Conservation (phyloP, 2,888 invertebrate genomes). For the Synergus japonicus region DNA sequence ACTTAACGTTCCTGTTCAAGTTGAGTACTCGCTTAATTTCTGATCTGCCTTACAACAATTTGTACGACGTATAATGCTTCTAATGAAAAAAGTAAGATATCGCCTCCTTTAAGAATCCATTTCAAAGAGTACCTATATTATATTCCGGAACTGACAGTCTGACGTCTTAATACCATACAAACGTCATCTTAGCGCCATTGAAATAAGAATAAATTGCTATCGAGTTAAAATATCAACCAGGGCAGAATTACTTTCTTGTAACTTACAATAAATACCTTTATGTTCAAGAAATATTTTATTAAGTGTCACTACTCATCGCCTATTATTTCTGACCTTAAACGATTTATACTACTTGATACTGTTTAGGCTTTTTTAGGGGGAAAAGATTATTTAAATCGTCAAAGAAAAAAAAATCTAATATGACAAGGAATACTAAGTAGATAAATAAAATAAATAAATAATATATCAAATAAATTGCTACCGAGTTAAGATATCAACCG, state of each 20-base stretch:
- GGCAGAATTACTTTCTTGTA: background rate
- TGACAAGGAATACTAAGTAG: no score
- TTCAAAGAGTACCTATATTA: slow-evolving; percentile 10
- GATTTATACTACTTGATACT: no score
- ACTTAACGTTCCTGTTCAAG: slow-evolving; percentile 46
- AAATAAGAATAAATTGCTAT: slow-evolving; percentile 16
- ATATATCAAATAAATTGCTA: background rate
- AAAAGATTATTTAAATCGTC: no score
- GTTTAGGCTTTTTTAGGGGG: no score
- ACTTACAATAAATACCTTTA: background rate
- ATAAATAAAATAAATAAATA: background rate
- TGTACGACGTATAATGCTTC: slow-evolving; percentile 1
- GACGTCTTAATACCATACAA: slow-evolving; percentile 35
- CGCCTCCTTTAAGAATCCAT: background rate
- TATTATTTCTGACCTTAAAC: no score
- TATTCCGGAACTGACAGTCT: slow-evolving; percentile 22
- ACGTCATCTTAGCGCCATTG: slow-evolving; percentile 6
- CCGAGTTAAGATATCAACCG: background rate
- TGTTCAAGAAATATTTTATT: background rate
- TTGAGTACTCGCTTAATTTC: slow-evolving; percentile 19
- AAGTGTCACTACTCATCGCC: no score
- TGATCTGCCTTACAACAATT: slow-evolving; percentile 26
- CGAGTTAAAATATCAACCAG: background rate
- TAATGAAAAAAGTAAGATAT: slow-evolving; percentile 18
- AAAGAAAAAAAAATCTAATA: no score